Base-by-base conservation (phyloP, 1,140 invertebrate species). In the Zophobas morio region DNA sequence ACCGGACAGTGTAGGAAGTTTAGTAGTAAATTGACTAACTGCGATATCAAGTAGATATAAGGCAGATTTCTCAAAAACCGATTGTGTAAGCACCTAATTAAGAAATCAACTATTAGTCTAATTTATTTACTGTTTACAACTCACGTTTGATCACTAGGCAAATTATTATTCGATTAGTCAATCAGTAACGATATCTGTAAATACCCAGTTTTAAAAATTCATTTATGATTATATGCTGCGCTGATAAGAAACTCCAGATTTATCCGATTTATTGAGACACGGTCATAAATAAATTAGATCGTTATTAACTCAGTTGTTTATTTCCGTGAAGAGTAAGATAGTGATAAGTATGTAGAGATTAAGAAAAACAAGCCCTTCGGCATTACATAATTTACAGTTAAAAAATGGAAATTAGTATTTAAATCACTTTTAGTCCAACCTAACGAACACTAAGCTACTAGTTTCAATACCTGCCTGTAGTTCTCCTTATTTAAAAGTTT, bases 151-250 rank as follows among this genome's bases (percentile, higher is more conserved):
- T 66, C 60, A 42, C 39, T 66, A 40, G 40, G 40, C 60, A 66
- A 66, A 66, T 66, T 66, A 66, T 66, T 66, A 66, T 66, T 66
- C 60, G 60, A 66, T 66, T 66, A 66, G 60, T 66, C 60, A 66
- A 36, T 60, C 56, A 3, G 20, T 32, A 66, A 66, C 60, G 33
- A 66, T 66, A 66, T 60, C 56, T 37, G 35, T 60, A 42, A 66
- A 66, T 66, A 42, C 36, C 39, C 2, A 42, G 60, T 66, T 66
- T 40, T 66, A 66, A 66, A 66, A 66, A 66, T 66, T 66, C 60
- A 66, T 66, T 66, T 66, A 32, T 66, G 60, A 66, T 66, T 66
- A 66, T n/a, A 42, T 6, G 8, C 39, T 20, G 60, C 33, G 2
- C 5, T 32, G 60, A 66, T 66, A 66, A 66, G 60, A 42, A 66